Conservation (phyloP, 2,888 invertebrate genomes). For the Nomada flava region DNA sequence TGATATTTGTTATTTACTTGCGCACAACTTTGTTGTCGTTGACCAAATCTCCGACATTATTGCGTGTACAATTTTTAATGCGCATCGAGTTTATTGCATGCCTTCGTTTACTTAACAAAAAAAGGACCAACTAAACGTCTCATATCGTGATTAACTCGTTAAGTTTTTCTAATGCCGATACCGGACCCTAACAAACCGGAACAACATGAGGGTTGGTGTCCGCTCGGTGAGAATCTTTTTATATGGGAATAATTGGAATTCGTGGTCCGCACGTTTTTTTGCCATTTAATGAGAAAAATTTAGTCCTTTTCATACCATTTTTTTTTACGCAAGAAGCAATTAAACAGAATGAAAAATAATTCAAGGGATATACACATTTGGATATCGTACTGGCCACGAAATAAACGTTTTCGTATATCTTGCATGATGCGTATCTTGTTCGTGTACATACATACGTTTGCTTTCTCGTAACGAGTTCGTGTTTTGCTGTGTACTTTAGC, state of each 20-base stretch:
- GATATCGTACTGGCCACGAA: slow-evolving; percentile 63
- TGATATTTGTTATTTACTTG: slow-evolving; percentile 29
- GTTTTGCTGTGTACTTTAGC: slow-evolving; percentile 33
- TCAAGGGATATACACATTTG: neutral
- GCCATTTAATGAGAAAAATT: neutral
- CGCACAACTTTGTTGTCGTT: slow-evolving; percentile 43
- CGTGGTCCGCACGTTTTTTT: slow-evolving; percentile 66
- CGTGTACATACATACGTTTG: slow-evolving; percentile 46
- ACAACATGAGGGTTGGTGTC: slow-evolving; percentile 96
- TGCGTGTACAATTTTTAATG: slow-evolving; percentile 50
- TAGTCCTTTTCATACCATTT: neutral
- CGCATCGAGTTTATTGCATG: slow-evolving; percentile 63
- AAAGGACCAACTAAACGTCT: slow-evolving; percentile 58
- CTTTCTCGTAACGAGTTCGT: slow-evolving; percentile 44
- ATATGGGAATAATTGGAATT: slow-evolving; percentile 75
- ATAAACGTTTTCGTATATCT: slow-evolving; percentile 56
- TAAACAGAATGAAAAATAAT: neutral
- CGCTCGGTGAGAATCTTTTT: slow-evolving; percentile 89
- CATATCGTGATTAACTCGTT: slow-evolving; percentile 69
- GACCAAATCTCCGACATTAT: slow-evolving; percentile 54
- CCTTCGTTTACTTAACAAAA: slow-evolving; percentile 44
- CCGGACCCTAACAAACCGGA: slow-evolving; percentile 94
- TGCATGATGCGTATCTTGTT: slow-evolving; percentile 64
- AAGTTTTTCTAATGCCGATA: slow-evolving; percentile 88
- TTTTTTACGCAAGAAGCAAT: neutral